These are phyloP conservation scores for Papilio xuthus DNA, from an alignment of 1,140 invertebrate genomes.

Conservation along the genomic window DNA sequence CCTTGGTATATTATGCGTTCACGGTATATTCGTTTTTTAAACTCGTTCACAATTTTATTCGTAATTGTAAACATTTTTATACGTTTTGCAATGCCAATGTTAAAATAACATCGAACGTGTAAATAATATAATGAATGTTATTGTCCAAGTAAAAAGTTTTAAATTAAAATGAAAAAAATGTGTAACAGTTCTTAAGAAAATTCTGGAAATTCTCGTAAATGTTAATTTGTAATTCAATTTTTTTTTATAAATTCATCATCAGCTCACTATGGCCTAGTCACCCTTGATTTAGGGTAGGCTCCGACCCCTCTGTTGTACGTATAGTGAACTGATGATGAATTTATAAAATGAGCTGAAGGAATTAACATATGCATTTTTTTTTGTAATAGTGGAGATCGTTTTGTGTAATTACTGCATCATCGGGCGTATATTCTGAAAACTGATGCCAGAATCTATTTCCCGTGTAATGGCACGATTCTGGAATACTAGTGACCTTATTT, in stretches of 20 bases:
- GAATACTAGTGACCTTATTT: constrained; percentile 37
- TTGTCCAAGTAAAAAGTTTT: too few relatives aligned
- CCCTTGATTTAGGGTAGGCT: too few relatives aligned
- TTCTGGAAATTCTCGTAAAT: too few relatives aligned
- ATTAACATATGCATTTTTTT: neutral
- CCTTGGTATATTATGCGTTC: neutral
- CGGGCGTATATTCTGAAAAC: neutral
- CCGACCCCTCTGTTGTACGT: too few relatives aligned
- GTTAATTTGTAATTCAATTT: too few relatives aligned
- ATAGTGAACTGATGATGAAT: too few relatives aligned
- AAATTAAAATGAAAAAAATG: too few relatives aligned
- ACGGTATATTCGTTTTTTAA: neutral
- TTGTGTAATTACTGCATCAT: constrained; percentile 10
- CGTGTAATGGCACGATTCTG: constrained; percentile 12
- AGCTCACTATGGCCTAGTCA: too few relatives aligned
- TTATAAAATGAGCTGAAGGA: too few relatives aligned
- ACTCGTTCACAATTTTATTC: neutral
- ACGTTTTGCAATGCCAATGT: neutral
- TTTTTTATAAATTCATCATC: too few relatives aligned
- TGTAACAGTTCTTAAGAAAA: too few relatives aligned
- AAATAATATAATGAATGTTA: too few relatives aligned
- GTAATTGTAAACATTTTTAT: neutral
- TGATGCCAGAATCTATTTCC: constrained; percentile 34
- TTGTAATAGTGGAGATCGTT: neutral
- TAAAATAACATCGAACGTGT: neutral